A percentile compares a stretch with the other conserved stretches of the same genome.
Evolutionary conservation across 2,113 vertebrate genomes (phyloP).

Genomic region (Nesoenas mayeri): DNA sequence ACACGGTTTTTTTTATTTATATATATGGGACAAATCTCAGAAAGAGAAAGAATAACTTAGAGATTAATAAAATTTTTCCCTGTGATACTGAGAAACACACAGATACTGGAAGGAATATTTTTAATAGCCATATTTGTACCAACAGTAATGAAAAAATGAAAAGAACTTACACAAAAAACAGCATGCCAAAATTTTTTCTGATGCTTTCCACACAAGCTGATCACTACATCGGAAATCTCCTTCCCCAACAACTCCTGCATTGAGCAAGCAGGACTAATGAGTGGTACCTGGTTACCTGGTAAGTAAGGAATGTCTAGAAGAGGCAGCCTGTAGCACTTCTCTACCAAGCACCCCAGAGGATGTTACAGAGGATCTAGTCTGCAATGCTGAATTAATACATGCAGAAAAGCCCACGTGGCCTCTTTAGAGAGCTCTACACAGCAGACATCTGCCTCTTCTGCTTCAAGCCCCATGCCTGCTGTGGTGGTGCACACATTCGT

Average conservation of each 20-base stretch:
- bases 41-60: background rate
- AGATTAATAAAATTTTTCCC: background rate
- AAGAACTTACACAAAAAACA: background rate
- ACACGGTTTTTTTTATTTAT: background rate
- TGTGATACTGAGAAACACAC: background rate
- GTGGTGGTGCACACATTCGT: background rate
- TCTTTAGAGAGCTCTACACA: conserved; percentile 43
- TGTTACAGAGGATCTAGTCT: background rate
- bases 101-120: background rate
- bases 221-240: background rate
- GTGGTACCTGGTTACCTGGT: background rate
- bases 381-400: background rate
- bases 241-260: background rate
- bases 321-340: background rate
- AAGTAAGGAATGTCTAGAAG: background rate
- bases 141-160: background rate
- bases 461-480: background rate
- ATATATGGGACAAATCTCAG: background rate
- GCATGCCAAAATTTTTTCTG: background rate
- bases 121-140: background rate
- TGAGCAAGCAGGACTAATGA: background rate
- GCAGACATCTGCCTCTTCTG: conserved; percentile 46
- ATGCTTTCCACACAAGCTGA: background rate
- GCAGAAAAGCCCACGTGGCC: background rate
- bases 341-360: background rate